These are phyloP conservation scores for Schlechtendalia chinensis DNA, from an alignment of 1,140 invertebrate species.

Conservation along the genomic window DNA sequence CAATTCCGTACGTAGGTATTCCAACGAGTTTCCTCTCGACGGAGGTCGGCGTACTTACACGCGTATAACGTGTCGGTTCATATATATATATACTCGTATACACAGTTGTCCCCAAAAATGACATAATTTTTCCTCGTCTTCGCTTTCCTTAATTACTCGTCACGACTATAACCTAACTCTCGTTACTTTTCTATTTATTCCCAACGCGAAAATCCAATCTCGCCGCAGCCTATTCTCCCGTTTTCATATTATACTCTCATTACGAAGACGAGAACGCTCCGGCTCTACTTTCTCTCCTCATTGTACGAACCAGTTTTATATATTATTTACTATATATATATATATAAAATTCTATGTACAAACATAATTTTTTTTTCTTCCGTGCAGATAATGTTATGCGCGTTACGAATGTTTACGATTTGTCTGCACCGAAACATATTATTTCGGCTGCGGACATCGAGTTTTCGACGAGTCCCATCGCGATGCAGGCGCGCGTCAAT, in stretches of 20 bases:
- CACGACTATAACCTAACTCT: background rate
- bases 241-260: slow-evolving; percentile 19
- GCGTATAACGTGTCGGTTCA: too few species aligned
- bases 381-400: background rate
- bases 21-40: background rate
- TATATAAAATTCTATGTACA: background rate
- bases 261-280: background rate
- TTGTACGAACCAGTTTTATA: slow-evolving; percentile 45
- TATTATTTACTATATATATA: slow-evolving; percentile 23
- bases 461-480: background rate
- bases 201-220: slow-evolving; percentile 33
- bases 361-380: background rate
- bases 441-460: background rate
- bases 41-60: background rate
- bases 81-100: too few species aligned
- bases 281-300: slow-evolving; percentile 43
- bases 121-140: background rate
- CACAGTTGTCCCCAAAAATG: background rate
- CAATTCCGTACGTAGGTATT: background rate
- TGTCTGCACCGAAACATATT: background rate
- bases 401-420: background rate
- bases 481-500: background rate
- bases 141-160: slow-evolving; percentile 24
- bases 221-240: background rate
- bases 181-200: slow-evolving; percentile 36